Evolutionary conservation across 2,113 vertebrate species (phyloP).

Genomic region (Acanthochromis polyacanthus): DNA sequence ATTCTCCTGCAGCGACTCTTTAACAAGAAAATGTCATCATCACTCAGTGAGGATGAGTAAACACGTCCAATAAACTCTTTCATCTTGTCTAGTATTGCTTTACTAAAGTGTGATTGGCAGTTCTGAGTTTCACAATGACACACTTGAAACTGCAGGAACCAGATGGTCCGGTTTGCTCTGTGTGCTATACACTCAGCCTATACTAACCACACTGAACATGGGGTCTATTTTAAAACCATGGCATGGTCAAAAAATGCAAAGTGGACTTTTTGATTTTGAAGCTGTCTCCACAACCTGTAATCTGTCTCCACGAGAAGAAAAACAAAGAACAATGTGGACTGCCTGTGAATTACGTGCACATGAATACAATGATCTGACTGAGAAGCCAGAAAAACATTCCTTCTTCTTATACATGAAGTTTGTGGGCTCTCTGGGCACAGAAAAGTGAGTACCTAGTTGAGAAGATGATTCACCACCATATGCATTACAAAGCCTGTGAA

Average conservation of each 20-base stretch:
- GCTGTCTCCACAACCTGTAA: no score
- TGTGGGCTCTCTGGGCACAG: constrained; percentile 3
- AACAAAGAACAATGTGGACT: neutral
- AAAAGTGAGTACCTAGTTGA: constrained; percentile 53
- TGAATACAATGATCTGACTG: neutral
- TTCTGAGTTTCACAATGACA: constrained; percentile 26
- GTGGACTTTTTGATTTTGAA: no score
- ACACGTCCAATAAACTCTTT: constrained; percentile 1
- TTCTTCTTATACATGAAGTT: neutral
- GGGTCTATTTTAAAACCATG: constrained; percentile 17
- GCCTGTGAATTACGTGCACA: neutral
- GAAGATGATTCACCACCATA: constrained; percentile 70
- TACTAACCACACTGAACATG: neutral
- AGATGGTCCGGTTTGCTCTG: constrained; percentile 48
- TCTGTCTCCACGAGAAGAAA: neutral
- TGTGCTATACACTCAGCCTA: neutral
- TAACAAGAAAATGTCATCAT: neutral
- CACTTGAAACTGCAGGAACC: constrained; percentile 38
- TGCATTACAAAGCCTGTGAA: constrained; percentile 80
- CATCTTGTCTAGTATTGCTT: neutral
- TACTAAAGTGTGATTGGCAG: constrained; percentile 5
- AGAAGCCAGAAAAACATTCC: neutral
- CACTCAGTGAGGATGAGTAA: constrained; percentile 4
- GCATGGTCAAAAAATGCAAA: neutral
- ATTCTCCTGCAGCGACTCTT: neutral